phyloP scores from a whole-genome alignment of 2,113 vertebrate species.

The Misgurnus mizolepis region DNA sequence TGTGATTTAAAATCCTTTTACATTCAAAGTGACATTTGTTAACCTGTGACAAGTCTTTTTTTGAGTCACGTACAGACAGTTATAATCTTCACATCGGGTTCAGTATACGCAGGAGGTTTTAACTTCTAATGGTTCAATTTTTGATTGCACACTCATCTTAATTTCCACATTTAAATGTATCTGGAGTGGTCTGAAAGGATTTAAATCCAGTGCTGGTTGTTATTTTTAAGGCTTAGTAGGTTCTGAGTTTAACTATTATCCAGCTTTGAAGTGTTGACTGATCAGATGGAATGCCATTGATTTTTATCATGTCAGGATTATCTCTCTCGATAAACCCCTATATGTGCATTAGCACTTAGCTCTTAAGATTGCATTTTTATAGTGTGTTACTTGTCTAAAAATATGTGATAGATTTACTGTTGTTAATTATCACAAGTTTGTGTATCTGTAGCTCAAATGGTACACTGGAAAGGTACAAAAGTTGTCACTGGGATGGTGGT shows the following conservation, averaged over 20 bases:
- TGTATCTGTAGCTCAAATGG: too few relatives aligned
- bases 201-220: neutral
- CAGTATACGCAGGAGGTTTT: too few relatives aligned
- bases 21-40: slow-evolving; percentile 2
- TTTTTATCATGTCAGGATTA: neutral
- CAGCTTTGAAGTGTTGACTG: slow-evolving; percentile 2
- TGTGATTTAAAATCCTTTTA: neutral
- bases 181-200: neutral
- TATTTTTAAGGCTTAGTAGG: neutral
- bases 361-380: neutral
- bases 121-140: neutral
- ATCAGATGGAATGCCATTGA: neutral
- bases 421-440: slow-evolving; percentile 2
- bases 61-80: neutral
- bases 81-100: neutral
- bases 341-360: neutral
- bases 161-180: neutral
- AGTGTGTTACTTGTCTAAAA: neutral
- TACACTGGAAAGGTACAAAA: too few relatives aligned
- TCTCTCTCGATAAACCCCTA: neutral
- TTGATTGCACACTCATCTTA: neutral
- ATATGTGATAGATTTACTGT: slow-evolving; percentile 5
- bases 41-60: neutral
- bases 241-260: slow-evolving; percentile 1
- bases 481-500: too few relatives aligned